A percentile compares a stretch with the other conserved stretches of the same genome.
These are phyloP conservation scores for Polia nebulosa DNA, from an alignment of 2,888 invertebrate genomes.

Conservation along the genomic window DNA sequence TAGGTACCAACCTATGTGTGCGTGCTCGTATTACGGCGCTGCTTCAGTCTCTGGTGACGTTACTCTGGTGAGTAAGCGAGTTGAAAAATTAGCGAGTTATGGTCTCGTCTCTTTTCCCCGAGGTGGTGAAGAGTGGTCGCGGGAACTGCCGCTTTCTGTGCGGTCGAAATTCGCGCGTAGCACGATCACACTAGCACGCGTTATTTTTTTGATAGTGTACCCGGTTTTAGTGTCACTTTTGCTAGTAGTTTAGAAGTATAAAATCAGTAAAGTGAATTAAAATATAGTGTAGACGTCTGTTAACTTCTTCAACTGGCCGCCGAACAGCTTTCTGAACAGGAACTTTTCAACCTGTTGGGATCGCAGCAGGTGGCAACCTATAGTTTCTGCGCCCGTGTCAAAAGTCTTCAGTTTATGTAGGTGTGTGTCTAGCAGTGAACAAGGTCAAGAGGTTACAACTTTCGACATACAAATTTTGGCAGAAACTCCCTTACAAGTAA, in stretches of 20 bases:
- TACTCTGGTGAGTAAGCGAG: too few species aligned
- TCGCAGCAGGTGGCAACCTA: neutral
- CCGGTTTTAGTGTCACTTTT: neutral
- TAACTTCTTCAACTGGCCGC: neutral
- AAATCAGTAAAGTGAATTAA: neutral
- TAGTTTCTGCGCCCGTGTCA: neutral
- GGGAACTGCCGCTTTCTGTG: neutral
- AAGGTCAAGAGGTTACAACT: neutral
- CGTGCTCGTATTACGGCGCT: too few species aligned
- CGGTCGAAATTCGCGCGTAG: neutral
- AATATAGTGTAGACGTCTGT: neutral
- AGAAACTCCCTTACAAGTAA: neutral
- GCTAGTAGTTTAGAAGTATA: neutral
- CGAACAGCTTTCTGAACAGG: neutral
- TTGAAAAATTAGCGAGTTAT: neutral
- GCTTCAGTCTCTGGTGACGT: too few species aligned
- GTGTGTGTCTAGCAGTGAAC: neutral
- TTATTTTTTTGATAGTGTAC: neutral
- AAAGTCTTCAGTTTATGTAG: neutral
- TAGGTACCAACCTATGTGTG: too few species aligned
- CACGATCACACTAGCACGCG: neutral
- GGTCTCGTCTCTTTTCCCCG: neutral
- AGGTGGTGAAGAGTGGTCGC: neutral
- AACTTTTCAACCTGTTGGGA: neutral
- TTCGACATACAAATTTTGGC: neutral